Conservation (phyloP, 2,888 invertebrate genomes). For the Xestoiulus laeticollis region DNA sequence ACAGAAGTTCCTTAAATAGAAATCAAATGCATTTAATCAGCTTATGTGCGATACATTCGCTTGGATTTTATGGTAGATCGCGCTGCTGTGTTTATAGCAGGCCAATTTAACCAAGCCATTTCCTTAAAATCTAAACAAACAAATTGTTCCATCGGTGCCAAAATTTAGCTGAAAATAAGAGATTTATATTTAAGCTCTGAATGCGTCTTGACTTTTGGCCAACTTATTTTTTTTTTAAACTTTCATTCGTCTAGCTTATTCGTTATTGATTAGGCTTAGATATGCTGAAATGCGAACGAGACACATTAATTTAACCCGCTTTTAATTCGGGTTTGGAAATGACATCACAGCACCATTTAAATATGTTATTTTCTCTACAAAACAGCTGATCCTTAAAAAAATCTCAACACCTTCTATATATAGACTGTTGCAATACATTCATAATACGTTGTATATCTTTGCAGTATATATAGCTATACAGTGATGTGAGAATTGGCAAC, state of each 20-base stretch:
- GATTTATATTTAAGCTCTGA: neutral
- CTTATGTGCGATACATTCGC: neutral
- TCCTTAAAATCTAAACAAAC: constrained; percentile 28
- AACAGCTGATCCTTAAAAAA: no score
- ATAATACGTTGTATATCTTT: no score
- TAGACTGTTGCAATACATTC: no score
- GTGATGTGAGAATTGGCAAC: no score
- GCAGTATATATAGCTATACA: no score
- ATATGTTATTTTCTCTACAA: no score
- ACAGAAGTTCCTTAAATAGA: constrained; percentile 24
- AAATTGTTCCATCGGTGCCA: neutral
- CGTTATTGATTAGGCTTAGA: neutral
- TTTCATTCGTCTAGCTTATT: neutral
- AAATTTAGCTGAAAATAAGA: neutral
- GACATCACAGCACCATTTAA: no score
- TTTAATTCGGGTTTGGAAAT: neutral
- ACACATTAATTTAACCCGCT: neutral
- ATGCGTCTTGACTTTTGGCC: neutral
- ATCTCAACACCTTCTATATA: no score
- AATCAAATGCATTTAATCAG: neutral
- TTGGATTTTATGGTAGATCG: neutral
- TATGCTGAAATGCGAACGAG: neutral
- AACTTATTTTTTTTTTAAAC: neutral
- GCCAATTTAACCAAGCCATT: neutral
- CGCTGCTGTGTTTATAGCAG: neutral